A percentile compares a stretch with the other conserved stretches of the same genome.
Evolutionary conservation across 2,113 vertebrate genomes (phyloP).

Genomic region (Tricholaema leucomelas): DNA sequence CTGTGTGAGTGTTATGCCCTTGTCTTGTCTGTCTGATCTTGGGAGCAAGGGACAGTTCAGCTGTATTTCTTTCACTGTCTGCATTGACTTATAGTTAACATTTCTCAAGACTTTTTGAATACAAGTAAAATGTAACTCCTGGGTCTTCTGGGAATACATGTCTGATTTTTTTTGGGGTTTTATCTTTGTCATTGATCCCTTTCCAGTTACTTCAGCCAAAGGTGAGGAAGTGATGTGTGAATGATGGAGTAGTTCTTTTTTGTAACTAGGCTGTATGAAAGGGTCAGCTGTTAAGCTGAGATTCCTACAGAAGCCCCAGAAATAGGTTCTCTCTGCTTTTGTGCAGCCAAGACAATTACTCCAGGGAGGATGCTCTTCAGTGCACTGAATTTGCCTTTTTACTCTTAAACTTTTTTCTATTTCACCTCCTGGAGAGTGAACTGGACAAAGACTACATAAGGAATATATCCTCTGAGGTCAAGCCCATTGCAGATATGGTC

Average conservation of each 20-base stretch:
- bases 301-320: conserved; percentile 37
- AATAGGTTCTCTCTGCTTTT: conserved; percentile 29
- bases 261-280: neutral
- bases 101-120: conserved; percentile 33
- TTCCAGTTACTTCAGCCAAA: conserved; percentile 23
- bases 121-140: neutral
- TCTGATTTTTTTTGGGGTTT: conserved; percentile 39
- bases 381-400: neutral
- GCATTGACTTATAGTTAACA: neutral
- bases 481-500: neutral
- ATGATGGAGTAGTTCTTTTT: neutral
- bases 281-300: conserved; percentile 18
- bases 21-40: neutral
- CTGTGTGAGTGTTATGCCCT: neutral
- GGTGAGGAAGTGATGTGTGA: conserved; percentile 10
- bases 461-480: conserved; percentile 23
- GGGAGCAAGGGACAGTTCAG: neutral
- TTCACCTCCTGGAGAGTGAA: neutral
- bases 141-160: neutral
- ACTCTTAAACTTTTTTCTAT: neutral
- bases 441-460: conserved; percentile 16
- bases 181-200: conserved; percentile 25
- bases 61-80: neutral
- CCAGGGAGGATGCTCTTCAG: neutral
- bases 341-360: conserved; percentile 28